Evolutionary conservation across 2,888 invertebrate species (phyloP), one percentile per base, ranked within the genome.

Genomic region (Meandrusa payeni): DNA sequence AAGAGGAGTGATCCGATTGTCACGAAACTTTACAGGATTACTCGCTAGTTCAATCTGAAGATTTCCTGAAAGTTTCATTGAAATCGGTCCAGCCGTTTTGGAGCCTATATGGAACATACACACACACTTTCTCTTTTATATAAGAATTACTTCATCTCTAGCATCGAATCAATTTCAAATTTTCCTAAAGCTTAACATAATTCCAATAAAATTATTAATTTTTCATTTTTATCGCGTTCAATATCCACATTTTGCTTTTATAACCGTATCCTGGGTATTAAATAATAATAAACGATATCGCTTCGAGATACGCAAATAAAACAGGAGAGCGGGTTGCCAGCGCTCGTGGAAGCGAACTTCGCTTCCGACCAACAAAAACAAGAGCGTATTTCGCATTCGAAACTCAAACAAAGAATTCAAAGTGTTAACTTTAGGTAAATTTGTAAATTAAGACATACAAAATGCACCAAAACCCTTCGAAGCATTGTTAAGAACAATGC

Each of bases 401-500:
- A 41, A 34, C 27, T 41, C 41, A 41, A 41, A 41, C 13, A 41
- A 34, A 28, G 28, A 24, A 7, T 34, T 41, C 17, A 33, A 33
- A 29, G 5, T 17, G 40, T 10, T 40, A 32, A 7, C 23, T 24
- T 13, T 19, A 27, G 17, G 28, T 28, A 34, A 41, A 41, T 39
- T 32, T 27, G 1, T 2, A 27, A 38, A 32, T 38, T 26, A 24
- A 43, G 19, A 31, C 12, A 23, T 20, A 13, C 20, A 31, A 37
- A 38, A 38, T 5, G n/a, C n/a, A 13, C 7, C n/a, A 5, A 28
- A 48, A 47, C 47, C 50, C 43, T 45, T 51, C 44, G 49, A 57
- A 57, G 46, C 61, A 57, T 56, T 62, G 62, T 63, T 62, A 51
- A 59, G 61, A 63, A 65, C 53, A 71, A 69, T 67, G 68, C 65